Conservation (phyloP, 2,888 invertebrate species). For the Lepidonotus clava region DNA sequence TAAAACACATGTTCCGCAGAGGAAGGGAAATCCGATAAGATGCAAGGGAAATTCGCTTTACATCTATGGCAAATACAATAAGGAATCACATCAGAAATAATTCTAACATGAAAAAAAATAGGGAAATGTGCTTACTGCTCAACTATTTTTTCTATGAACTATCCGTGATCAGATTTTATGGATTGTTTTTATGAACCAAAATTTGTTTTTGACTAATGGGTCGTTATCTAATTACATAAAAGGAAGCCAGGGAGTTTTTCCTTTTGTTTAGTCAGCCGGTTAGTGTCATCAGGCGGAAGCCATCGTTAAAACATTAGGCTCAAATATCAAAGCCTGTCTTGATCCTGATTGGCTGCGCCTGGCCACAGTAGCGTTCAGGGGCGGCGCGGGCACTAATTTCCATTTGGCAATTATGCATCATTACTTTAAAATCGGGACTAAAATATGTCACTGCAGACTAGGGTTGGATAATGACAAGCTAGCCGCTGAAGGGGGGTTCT, state of each 20-base stretch:
- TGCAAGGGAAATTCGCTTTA: too few relatives aligned
- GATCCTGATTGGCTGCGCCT: not conserved
- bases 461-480: not conserved
- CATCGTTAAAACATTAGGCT: not conserved
- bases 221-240: not conserved
- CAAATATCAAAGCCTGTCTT: slow-evolving; percentile 4
- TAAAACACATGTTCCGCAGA: too few relatives aligned
- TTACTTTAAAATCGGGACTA: not conserved
- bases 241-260: not conserved
- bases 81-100: too few relatives aligned
- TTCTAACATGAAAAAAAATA: too few relatives aligned
- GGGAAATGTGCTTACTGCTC: too few relatives aligned
- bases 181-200: too few relatives aligned
- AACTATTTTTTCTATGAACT: too few relatives aligned
- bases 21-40: too few relatives aligned
- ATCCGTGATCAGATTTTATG: too few relatives aligned
- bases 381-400: not conserved
- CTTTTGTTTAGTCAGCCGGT: not conserved
- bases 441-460: not conserved
- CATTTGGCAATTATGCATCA: not conserved
- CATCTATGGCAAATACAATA: too few relatives aligned
- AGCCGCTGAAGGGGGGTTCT: not conserved
- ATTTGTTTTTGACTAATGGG: too few relatives aligned
- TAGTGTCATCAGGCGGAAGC: not conserved
- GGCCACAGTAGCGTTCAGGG: not conserved